Evolutionary conservation across 2,113 vertebrate genomes (phyloP), one percentile per base, ranked within the genome.

Genomic region (Marcusenius ussheri): DNA sequence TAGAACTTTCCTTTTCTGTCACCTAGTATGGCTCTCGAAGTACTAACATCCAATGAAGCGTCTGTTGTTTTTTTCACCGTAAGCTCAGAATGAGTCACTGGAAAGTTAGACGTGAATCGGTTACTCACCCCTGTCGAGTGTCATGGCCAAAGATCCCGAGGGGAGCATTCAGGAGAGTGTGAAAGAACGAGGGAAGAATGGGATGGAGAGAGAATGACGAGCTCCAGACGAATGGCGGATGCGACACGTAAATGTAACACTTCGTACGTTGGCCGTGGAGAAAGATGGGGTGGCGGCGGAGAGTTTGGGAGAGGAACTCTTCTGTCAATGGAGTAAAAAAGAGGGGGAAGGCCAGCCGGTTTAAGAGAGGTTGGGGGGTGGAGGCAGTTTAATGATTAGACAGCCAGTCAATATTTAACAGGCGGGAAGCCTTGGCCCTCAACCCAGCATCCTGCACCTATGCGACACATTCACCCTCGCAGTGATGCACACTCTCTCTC

Each of bases 391-490:
- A 96, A 96, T 96, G 91, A 96, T 96, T 96, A 96, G 91, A 94
- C 92, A 85, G 13, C 93, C 70, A 53, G 94, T 96, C 93, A 96
- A 96, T 96, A 95, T 96, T 96, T 96, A 95, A 96, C 95, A 94
- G 94, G 93, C 91, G 66, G 89, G 27, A 89, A 49, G 94, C 95
- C 95, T 95, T 93, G 94, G 95, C 96, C 95, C 94, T 94, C 93
- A 74, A 93, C 94, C 91, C 94, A 94, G 95, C 95, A 96, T 96
- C 95, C 95, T 96, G 95, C 93, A 95, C 95, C n/a, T 92, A 93
- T 90, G 91, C 9, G 10, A 27, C 88, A 88, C 91, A 91, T 91
- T 91, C 91, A 92, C 94, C 93, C 70, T 3, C 91, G 93, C 92
- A 94, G 4, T 49, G 89, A 90, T 92, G 92, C 47, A 42, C 21